These are phyloP conservation scores for Tholera decimalis DNA, from an alignment of 2,888 invertebrate genomes.

Conservation along the genomic window DNA sequence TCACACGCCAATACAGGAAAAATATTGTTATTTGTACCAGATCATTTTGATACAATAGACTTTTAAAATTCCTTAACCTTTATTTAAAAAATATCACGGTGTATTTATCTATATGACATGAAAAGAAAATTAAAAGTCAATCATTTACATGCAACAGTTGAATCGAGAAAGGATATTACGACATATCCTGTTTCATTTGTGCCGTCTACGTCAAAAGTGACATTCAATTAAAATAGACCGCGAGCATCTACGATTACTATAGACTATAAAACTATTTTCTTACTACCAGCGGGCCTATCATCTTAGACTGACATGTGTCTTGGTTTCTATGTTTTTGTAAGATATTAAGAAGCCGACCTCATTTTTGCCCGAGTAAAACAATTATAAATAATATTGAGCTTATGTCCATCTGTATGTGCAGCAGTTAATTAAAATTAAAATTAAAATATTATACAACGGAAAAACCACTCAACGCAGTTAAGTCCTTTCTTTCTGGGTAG, in stretches of 20 bases:
- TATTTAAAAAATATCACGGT: neutral
- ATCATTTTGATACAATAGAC: neutral
- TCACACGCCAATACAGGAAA: neutral
- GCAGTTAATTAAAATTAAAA: no score
- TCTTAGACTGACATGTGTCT: conserved; percentile 6
- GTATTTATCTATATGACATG: neutral
- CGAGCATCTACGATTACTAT: conserved; percentile 13
- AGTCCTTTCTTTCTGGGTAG: no score
- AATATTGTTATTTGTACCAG: neutral
- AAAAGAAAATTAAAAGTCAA: conserved; percentile 4
- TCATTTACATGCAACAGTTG: conserved; percentile 5
- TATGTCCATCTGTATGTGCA: no score
- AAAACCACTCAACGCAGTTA: no score
- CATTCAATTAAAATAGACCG: conserved; percentile 48
- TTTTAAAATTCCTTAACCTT: no score
- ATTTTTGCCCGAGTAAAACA: neutral
- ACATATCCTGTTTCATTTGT: conserved; percentile 18
- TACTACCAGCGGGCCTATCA: neutral
- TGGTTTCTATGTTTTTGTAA: neutral
- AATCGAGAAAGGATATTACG: conserved; percentile 25
- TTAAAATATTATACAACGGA: no score
- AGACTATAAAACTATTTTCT: conserved; percentile 38
- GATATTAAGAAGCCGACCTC: neutral
- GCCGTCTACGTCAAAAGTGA: conserved; percentile 39
- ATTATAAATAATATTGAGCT: no score